Percentiles rank a stretch among this genome's conserved stretches.
Conservation (phyloP, 2,113 vertebrate genomes). For the Pogonocichla stellata region DNA sequence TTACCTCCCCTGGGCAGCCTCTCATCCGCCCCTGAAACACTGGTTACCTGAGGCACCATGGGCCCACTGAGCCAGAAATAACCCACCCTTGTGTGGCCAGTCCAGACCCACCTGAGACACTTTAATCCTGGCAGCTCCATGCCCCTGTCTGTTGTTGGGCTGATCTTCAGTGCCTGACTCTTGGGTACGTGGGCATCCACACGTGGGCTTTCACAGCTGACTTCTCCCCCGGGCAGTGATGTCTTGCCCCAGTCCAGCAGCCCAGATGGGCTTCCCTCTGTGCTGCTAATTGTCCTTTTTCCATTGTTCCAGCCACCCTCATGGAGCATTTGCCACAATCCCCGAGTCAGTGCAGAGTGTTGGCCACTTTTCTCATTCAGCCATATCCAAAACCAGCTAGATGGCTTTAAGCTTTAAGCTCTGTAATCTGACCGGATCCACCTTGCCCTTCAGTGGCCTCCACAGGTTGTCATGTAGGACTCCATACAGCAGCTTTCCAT, state of each 20-base stretch:
- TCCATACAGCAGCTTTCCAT: neutral
- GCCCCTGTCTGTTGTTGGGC: rapidly evolving
- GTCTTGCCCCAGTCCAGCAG: neutral
- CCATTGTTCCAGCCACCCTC: neutral
- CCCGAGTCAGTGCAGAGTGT: neutral
- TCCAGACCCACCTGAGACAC: neutral
- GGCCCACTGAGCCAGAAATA: neutral
- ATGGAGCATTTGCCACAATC: neutral
- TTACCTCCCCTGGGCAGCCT: neutral
- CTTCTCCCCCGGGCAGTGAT: neutral
- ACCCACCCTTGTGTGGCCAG: neutral
- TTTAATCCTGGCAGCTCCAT: neutral
- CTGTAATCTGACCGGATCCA: neutral
- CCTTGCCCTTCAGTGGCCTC: neutral
- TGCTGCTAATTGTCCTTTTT: neutral
- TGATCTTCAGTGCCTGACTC: neutral
- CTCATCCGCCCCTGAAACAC: neutral
- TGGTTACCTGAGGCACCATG: neutral
- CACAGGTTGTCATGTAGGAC: neutral
- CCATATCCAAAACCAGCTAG: neutral
- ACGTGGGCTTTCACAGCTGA: neutral
- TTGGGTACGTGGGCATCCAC: neutral
- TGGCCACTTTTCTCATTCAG: neutral
- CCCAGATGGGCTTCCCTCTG: neutral
- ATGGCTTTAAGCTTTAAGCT: neutral